These are phyloP conservation scores for Campylomormyrus numenius DNA, from an alignment of 2,113 vertebrate species.

Conservation along the genomic window DNA sequence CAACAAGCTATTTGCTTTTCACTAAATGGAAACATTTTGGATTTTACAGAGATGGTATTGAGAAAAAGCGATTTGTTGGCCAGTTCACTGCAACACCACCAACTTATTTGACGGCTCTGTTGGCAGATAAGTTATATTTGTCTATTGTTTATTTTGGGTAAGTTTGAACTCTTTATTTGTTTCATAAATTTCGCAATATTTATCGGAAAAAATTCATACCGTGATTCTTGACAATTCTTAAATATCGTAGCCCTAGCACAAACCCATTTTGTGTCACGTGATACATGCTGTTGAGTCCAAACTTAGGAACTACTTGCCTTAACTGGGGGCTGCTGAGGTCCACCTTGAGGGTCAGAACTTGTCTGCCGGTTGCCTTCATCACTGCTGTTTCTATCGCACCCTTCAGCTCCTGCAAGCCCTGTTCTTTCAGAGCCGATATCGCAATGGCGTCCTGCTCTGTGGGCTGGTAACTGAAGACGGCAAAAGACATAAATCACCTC, in stretches of 20 bases:
- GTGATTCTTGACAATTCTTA: background rate
- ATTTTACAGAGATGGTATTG: background rate
- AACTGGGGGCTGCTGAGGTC: slow-evolving; percentile 71
- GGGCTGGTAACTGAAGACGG: slow-evolving; percentile 56
- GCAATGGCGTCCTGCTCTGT: slow-evolving; percentile 49
- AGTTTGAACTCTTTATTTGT: background rate
- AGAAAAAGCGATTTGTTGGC: background rate
- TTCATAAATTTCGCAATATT: background rate
- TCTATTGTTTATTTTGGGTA: background rate
- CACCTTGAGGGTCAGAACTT: slow-evolving; percentile 60
- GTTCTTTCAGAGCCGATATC: slow-evolving; percentile 70
- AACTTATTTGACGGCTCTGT: background rate
- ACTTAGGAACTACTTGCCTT: slow-evolving; percentile 48
- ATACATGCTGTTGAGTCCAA: background rate
- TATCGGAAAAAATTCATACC: background rate
- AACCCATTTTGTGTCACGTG: background rate
- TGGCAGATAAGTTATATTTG: background rate
- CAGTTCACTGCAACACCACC: background rate
- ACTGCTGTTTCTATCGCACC: slow-evolving; percentile 63
- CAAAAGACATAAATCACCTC: background rate
- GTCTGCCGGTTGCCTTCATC: slow-evolving; percentile 65
- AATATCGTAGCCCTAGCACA: background rate
- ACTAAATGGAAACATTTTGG: background rate
- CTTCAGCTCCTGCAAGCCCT: slow-evolving; percentile 68
- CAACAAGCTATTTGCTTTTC: background rate